Percentiles rank a stretch among this genome's conserved stretches.
These are phyloP conservation scores for Oncopeltus fasciatus DNA, from an alignment of 1,140 invertebrate species.

Conservation along the genomic window DNA sequence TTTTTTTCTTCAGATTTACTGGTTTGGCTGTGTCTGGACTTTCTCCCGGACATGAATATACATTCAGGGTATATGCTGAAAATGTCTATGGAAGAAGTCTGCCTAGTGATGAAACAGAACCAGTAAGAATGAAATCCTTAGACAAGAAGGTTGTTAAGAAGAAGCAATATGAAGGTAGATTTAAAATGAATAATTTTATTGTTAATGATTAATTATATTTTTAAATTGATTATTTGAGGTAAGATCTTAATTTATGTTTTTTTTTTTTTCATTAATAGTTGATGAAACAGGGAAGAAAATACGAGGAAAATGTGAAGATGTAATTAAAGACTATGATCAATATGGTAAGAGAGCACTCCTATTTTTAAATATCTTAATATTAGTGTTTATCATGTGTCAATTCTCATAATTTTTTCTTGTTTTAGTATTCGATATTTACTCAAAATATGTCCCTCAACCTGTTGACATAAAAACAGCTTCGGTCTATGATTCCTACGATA, in stretches of 20 bases:
- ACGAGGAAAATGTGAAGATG: slow-evolving; percentile 74
- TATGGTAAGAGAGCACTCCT: slow-evolving; percentile 40
- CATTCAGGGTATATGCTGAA: slow-evolving; percentile 91
- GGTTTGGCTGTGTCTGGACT: slow-evolving; percentile 76
- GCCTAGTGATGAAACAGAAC: slow-evolving; percentile 66
- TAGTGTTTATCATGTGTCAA: neutral
- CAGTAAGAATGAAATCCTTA: slow-evolving; percentile 70
- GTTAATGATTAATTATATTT: too few relatives aligned
- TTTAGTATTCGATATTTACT: slow-evolving; percentile 88
- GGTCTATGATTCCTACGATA: slow-evolving; percentile 96
- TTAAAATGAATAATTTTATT: neutral
- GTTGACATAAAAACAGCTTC: slow-evolving; percentile 89
- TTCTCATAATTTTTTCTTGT: slow-evolving; percentile 18
- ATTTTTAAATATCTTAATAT: neutral
- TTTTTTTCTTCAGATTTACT: slow-evolving; percentile 46
- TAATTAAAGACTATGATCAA: slow-evolving; percentile 89
- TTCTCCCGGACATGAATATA: slow-evolving; percentile 82
- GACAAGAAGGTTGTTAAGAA: slow-evolving; percentile 60
- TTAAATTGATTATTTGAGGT: too few relatives aligned
- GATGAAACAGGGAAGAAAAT: slow-evolving; percentile 88
- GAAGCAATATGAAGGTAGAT: slow-evolving; percentile 53
- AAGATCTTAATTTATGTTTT: neutral
- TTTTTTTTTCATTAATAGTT: slow-evolving; percentile 37
- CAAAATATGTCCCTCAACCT: slow-evolving; percentile 89
- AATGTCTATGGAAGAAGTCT: slow-evolving; percentile 93